Evolutionary conservation across 1,140 invertebrate species (phyloP), one percentile per base, ranked within the genome.

Genomic region (Ectropis grisescens): DNA sequence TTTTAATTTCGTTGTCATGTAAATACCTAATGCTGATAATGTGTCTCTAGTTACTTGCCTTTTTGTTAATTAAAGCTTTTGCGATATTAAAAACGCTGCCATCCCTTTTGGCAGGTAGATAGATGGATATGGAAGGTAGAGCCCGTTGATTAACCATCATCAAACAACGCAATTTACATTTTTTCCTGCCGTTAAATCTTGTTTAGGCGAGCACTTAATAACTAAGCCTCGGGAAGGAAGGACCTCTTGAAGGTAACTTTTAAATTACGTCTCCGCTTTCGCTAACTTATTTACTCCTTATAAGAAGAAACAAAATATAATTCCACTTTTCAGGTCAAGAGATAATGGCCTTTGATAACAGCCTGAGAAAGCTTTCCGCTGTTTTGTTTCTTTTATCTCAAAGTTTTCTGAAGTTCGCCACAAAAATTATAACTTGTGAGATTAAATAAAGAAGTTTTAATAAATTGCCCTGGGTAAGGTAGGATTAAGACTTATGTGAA

Each of bases 331-430:
- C 65, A 74, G 69, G 69, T 75, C 72, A 71, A 66, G 56, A 74
- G 67, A 74, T 78, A 78, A 78, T 78, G 69, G 69, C 53, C 62
- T 78, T 74, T 74, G 68, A 74, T 78, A 74, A 76, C 60, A 65
- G 57, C 58, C 58, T 61, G 62, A 68, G 64, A 71, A 70, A 75
- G 68, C 69, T 78, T 75, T 78, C 70, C 72, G 66, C 61, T 75
- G 66, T 70, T 76, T 76, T 75, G 69, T 72, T 72, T 78, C 59
- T 54, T 74, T 78, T 75, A 67, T 69, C 62, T 65, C 50, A 45
- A 55, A 72, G 59, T 69, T 71, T 69, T 51, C 57, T 68, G 52
- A 70, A 70, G 57, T 68, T 67, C 55, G 52, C 58, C 58, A 56
- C 58, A 70, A 64, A 72, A 78, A 78, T 78, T 70, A 70, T 74